Evolutionary conservation across 1,140 invertebrate genomes (phyloP).

Genomic region (Cherax destructor): DNA sequence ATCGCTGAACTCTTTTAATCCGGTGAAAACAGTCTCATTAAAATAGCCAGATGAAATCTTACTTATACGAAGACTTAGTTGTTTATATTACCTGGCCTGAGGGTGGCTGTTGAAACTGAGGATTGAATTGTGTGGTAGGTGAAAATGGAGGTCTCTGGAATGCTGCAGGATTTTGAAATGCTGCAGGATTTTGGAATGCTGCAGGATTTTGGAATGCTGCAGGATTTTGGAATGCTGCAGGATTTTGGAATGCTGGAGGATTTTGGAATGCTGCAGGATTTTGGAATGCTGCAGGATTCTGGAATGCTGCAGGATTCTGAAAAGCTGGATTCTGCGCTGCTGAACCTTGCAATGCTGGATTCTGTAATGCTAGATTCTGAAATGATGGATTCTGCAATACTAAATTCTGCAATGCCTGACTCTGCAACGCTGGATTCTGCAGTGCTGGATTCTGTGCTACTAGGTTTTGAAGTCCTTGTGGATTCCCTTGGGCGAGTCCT

Average conservation of each 20-base stretch:
- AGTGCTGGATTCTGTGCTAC: neutral
- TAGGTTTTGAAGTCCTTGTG: conserved; percentile 12
- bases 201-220: conserved; percentile 13
- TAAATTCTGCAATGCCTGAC: too few species aligned
- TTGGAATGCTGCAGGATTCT: neutral
- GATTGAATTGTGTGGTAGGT: neutral
- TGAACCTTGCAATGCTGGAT: neutral
- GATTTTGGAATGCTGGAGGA: conserved; percentile 8
- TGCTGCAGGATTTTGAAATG: neutral
- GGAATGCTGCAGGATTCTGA: neutral
- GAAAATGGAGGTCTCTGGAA: neutral
- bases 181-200: neutral
- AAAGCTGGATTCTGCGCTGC: neutral
- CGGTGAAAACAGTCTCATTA: too few species aligned
- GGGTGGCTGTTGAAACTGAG: conserved; percentile 13
- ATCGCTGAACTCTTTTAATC: too few species aligned
- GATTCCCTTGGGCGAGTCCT: conserved; percentile 31
- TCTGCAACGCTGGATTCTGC: neutral
- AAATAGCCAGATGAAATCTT: too few species aligned
- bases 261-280: neutral
- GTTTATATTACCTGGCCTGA: conserved; percentile 6
- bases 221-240: conserved; percentile 13
- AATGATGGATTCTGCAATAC: neutral
- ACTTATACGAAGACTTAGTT: too few species aligned
- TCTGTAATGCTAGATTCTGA: neutral